Percentiles rank a stretch among this genome's conserved stretches.
These are phyloP conservation scores for Percopsis omiscomaycus DNA, from an alignment of 2,797 vertebrate species.

Conservation along the genomic window DNA sequence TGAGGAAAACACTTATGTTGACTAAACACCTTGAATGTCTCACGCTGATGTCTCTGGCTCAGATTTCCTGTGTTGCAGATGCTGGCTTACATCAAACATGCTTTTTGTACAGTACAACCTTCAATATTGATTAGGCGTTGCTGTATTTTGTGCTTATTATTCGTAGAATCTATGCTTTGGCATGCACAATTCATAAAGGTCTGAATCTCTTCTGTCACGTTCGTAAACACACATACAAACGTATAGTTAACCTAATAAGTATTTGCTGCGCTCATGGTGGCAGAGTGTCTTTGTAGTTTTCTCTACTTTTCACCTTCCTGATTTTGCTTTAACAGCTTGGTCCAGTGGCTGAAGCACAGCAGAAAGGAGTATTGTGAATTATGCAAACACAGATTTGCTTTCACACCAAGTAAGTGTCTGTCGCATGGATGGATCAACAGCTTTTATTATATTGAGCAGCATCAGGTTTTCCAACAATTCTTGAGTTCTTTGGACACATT, in stretches of 20 bases:
- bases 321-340: conserved; percentile 86
- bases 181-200: no score
- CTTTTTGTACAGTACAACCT: no score
- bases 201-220: no score
- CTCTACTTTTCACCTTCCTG: conserved; percentile 13
- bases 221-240: neutral
- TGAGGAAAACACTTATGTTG: conserved; percentile 11
- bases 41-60: neutral
- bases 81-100: conserved; percentile 1
- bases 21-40: neutral
- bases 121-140: neutral
- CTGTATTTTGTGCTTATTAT: neutral
- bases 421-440: conserved; percentile 20
- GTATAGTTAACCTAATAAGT: no score
- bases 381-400: conserved; percentile 99
- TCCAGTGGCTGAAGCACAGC: conserved; percentile 99
- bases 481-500: no score
- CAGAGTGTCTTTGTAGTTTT: neutral
- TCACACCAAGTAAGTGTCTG: conserved; percentile 96
- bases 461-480: no score
- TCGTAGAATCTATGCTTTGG: no score
- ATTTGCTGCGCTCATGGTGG: neutral
- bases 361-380: conserved; percentile 99
- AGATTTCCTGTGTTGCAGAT: neutral
- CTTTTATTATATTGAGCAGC: conserved; percentile 16